phyloP scores from a whole-genome alignment of 2,797 vertebrate genomes.

The Cyclopterus lumpus region DNA sequence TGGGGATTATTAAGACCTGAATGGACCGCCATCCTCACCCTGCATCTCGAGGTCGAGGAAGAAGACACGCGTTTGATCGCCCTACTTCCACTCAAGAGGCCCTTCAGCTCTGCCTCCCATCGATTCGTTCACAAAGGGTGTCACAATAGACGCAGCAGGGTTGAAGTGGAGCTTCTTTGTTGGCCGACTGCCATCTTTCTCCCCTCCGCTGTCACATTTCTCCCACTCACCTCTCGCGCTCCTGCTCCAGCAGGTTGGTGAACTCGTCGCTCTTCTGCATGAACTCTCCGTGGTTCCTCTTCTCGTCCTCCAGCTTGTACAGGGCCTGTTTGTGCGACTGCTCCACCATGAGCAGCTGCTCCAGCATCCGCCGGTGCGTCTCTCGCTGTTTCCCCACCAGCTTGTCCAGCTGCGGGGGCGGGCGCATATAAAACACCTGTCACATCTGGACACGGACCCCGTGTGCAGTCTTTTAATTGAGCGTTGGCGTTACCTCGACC shows the following conservation, averaged over 20 bases:
- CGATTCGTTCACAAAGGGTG: no score
- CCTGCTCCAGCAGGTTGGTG: conserved; percentile 94
- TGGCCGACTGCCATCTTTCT: neutral
- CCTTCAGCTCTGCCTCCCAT: neutral
- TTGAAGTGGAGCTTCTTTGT: no score
- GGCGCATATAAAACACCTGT: conserved; percentile 28
- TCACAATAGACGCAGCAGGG: no score
- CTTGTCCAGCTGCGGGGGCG: conserved; percentile 89
- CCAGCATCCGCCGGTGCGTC: conserved; percentile 91
- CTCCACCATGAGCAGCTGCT: conserved; percentile 94
- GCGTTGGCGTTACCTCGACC: conserved; percentile 87
- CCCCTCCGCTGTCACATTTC: neutral
- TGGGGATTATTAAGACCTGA: conserved; percentile 38
- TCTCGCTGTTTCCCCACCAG: conserved; percentile 94
- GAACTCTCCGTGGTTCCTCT: conserved; percentile 93
- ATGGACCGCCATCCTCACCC: neutral
- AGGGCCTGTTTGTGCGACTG: conserved; percentile 93
- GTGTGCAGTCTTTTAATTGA: neutral
- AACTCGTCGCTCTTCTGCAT: conserved; percentile 95
- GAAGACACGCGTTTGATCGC: neutral
- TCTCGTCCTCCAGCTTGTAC: conserved; percentile 91
- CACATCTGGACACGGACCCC: neutral
- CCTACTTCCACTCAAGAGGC: neutral
- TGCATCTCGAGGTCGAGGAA: conserved; percentile 1
- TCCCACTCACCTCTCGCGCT: conserved; percentile 90